A percentile compares a stretch with the other conserved stretches of the same genome.
These are phyloP conservation scores for Neosilurus hyrtlii DNA, from an alignment of 2,797 vertebrate species.

Conservation along the genomic window DNA sequence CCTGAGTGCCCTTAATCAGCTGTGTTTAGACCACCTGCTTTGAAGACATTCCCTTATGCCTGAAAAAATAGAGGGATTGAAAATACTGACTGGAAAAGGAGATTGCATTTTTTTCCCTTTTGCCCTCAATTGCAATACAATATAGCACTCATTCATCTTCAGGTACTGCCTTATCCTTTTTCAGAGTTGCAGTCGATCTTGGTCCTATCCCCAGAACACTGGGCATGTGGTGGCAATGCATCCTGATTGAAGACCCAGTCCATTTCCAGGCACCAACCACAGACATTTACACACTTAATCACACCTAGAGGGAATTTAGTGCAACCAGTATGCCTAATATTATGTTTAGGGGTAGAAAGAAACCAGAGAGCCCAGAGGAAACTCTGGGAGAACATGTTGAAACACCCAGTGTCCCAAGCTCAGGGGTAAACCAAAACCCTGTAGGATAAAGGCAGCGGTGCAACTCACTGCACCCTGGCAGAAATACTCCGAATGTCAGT, in stretches of 20 bases:
- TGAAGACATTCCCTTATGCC: constrained; percentile 4
- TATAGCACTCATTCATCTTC: constrained; percentile 6
- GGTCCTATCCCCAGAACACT: not conserved
- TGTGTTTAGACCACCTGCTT: constrained; percentile 17
- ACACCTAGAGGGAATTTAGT: not conserved
- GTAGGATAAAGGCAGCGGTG: not conserved
- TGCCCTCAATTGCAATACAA: constrained; percentile 18
- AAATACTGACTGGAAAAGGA: not conserved
- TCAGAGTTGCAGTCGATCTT: not conserved
- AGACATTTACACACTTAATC: not conserved
- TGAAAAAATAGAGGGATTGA: constrained; percentile 15
- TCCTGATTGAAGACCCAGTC: not conserved
- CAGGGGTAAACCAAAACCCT: not conserved
- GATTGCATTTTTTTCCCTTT: constrained; percentile 15
- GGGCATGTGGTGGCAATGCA: not conserved
- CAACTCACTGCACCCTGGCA: not conserved
- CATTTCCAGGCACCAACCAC: not conserved
- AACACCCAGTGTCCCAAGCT: not conserved
- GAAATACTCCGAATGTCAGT: not conserved
- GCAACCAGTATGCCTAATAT: not conserved
- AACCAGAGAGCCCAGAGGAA: not conserved
- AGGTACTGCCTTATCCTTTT: not conserved
- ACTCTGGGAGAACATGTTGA: not conserved
- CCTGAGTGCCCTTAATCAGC: constrained; percentile 13
- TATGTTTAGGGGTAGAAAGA: not conserved